phyloP scores from a whole-genome alignment of 1,140 invertebrate genomes.

The Diabrotica virgifera region DNA sequence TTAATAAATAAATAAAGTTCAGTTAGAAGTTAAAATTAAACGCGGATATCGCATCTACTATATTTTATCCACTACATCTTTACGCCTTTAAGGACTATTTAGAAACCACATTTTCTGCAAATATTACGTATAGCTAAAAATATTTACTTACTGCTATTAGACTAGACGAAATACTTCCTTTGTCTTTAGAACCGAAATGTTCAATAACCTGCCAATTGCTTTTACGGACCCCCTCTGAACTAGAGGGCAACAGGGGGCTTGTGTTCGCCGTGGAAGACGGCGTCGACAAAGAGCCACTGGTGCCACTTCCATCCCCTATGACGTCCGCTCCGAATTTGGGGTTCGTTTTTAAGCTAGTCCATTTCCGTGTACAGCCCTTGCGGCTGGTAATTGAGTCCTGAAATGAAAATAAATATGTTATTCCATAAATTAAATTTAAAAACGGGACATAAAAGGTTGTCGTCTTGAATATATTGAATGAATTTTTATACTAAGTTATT shows the following conservation, averaged over 20 bases:
- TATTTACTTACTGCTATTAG: constrained; percentile 53
- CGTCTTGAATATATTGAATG: too few relatives aligned
- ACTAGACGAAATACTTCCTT: constrained; percentile 52
- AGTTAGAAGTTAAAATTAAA: too few relatives aligned
- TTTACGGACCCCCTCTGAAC: constrained; percentile 61
- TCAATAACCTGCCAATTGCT: constrained; percentile 88
- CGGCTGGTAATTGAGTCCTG: constrained; percentile 43
- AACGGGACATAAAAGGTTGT: too few relatives aligned
- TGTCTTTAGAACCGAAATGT: constrained; percentile 60
- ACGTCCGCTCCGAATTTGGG: constrained; percentile 40
- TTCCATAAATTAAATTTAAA: too few relatives aligned
- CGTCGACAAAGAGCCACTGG: constrained; percentile 44
- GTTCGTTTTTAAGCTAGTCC: constrained; percentile 53
- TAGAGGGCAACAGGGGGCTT: constrained; percentile 40
- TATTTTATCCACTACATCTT: too few relatives aligned
- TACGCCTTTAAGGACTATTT: too few relatives aligned
- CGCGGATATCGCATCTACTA: too few relatives aligned
- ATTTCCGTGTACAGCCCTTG: constrained; percentile 47
- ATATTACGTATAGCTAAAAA: too few relatives aligned
- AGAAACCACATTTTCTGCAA: too few relatives aligned
- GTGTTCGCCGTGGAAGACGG: constrained; percentile 49
- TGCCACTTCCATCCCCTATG: constrained; percentile 36
- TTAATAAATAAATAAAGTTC: too few relatives aligned
- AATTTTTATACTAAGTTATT: too few relatives aligned
- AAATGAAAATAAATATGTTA: constrained; percentile 16